Evolutionary conservation across 2,797 vertebrate species (phyloP), one percentile per base, ranked within the genome.

Genomic region (Antennarius maculatus): DNA sequence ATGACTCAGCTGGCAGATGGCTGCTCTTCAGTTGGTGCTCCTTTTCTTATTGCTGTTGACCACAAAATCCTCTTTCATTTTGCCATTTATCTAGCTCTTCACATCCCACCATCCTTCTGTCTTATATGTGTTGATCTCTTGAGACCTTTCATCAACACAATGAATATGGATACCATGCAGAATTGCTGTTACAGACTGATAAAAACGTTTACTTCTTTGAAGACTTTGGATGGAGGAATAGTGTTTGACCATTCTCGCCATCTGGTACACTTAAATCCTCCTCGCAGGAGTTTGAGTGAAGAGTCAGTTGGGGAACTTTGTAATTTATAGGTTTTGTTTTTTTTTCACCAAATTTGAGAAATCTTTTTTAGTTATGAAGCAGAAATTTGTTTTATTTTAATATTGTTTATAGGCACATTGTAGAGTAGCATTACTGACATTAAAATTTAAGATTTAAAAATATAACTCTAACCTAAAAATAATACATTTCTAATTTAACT

Each of bases 1-100:
- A 62, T 76, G 79, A 72, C 50, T 52, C 60, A 66, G 54, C 16
- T 77, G 77, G 73, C 79, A 87, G 84, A 86, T 86, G 79, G 83
- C 58, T 71, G 39, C 56, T 76, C 62, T 54, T 56, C 61, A 61
- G 63, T 23, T 54, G 54, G 68, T 79, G 70, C 58, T 81, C 71
- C 54, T 61, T 60, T 73, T 64, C 66, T 61, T 69, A 54, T 50
- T 70, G 61, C 57, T 76, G 66, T 71, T 76, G 54, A 84, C 70
- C 51, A 69, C 67, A 73, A 83, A 80, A 82, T 76, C 61, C 54
- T 73, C 54, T 74, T 84, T 78, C 71, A 72, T 69, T 76, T 48
- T 34, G 43, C 29, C 73, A 41, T 58, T 61, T 46, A 13, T 42
- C 31, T 45, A 54, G n/a, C n/a, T n/a, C n/a, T n/a, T n/a, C n/a